Evolutionary conservation across 2,113 vertebrate genomes (phyloP).

Genomic region (Cnemophilus loriae): DNA sequence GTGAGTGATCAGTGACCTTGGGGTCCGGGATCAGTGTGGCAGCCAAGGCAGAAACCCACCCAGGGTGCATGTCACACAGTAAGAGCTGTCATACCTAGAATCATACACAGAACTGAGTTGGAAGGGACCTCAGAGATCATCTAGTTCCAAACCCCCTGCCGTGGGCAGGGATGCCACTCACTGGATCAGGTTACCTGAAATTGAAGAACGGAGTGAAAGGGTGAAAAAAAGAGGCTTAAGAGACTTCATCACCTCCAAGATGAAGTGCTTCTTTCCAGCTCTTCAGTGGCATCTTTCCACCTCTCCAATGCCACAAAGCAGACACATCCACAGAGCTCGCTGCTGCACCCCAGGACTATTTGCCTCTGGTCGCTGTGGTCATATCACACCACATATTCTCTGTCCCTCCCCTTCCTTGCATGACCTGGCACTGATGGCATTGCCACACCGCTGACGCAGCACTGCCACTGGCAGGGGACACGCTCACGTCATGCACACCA

Average conservation of each 20-base stretch:
- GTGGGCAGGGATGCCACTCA: not conserved
- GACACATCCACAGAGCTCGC: not conserved
- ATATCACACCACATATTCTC: not conserved
- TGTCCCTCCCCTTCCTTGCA: not conserved
- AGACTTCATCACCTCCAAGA: not conserved
- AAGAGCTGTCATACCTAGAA: not conserved
- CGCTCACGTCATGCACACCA: rapidly evolving
- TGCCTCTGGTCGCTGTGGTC: not conserved
- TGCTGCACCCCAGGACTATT: not conserved
- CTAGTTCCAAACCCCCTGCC: not conserved
- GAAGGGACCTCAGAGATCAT: not conserved
- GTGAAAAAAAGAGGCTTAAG: not conserved
- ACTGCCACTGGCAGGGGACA: not conserved
- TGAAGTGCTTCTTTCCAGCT: not conserved
- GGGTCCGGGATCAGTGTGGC: not conserved
- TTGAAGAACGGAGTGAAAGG: not conserved
- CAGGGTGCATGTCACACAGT: not conserved
- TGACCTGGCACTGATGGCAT: not conserved
- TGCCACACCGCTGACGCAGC: rapidly evolving
- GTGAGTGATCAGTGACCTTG: not conserved
- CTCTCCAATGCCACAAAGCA: not conserved
- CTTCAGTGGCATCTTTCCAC: not conserved
- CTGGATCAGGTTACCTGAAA: not conserved
- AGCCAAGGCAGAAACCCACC: not conserved
- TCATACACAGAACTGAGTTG: not conserved